These are phyloP conservation scores for Protosalanx chinensis DNA, from an alignment of 2,797 vertebrate genomes.

Conservation along the genomic window DNA sequence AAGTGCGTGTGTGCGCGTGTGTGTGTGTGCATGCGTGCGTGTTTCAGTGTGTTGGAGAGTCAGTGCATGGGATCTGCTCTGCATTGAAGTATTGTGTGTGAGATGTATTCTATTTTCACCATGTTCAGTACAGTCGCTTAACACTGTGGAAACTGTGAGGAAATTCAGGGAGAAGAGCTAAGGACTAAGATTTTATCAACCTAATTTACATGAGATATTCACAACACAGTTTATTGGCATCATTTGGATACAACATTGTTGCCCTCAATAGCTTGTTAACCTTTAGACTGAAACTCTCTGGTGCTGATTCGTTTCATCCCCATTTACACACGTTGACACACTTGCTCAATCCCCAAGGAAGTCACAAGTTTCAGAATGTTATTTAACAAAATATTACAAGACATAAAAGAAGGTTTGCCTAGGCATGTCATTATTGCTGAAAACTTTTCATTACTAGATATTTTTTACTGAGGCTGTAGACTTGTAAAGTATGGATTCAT, in stretches of 20 bases:
- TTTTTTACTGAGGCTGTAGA: slow-evolving; percentile 7
- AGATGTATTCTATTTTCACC: slow-evolving; percentile 11
- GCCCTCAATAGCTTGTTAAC: background rate
- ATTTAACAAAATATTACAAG: background rate
- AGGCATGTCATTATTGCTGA: no score
- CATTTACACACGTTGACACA: background rate
- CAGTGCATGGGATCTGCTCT: background rate
- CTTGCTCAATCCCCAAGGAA: background rate
- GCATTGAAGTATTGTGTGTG: background rate
- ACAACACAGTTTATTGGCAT: slow-evolving; percentile 33
- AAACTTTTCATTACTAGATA: no score
- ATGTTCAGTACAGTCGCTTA: slow-evolving; percentile 10
- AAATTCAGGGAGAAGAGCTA: slow-evolving; percentile 11
- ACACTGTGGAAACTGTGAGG: slow-evolving; percentile 15
- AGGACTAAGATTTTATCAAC: slow-evolving; percentile 23
- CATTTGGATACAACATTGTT: background rate
- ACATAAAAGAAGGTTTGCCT: background rate
- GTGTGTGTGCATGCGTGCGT: background rate
- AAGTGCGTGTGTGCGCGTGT: slow-evolving; percentile 13
- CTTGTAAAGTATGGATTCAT: background rate
- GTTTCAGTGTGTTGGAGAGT: slow-evolving; percentile 10
- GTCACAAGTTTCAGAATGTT: background rate
- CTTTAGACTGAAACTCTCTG: background rate
- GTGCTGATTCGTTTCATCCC: background rate
- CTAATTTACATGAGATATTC: slow-evolving; percentile 23